Percentiles rank a stretch among this genome's conserved stretches.
Evolutionary conservation across 2,113 vertebrate genomes (phyloP).

Genomic region (Myotis davidii): DNA sequence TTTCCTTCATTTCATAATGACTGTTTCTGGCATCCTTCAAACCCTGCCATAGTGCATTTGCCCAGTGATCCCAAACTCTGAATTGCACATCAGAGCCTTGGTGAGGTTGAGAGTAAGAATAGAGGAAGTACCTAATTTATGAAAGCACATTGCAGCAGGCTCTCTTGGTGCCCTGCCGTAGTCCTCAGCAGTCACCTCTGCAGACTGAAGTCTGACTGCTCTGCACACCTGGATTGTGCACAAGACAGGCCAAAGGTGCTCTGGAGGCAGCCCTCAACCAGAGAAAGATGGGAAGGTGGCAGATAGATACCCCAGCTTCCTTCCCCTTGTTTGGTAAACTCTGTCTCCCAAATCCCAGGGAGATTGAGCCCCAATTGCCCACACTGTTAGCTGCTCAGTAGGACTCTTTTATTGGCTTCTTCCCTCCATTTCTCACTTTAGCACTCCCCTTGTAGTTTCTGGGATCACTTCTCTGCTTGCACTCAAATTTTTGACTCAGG

Average conservation of each 20-base stretch:
- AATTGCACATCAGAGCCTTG: neutral
- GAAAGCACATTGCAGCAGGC: neutral
- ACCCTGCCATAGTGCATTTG: neutral
- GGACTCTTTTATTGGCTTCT: neutral
- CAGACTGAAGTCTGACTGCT: neutral
- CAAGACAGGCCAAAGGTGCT: neutral
- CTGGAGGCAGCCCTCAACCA: neutral
- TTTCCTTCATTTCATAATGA: constrained; percentile 6
- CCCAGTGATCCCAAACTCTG: neutral
- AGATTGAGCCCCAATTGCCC: neutral
- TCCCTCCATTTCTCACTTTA: neutral
- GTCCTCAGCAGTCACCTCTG: neutral
- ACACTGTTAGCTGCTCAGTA: neutral
- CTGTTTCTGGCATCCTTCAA: neutral
- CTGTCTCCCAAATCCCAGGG: neutral
- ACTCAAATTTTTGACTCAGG: neutral
- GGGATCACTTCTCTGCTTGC: neutral
- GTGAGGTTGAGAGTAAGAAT: neutral
- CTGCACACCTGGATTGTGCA: neutral
- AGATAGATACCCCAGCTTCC: neutral
- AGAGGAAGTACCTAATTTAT: neutral
- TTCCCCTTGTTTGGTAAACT: neutral
- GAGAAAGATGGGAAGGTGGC: neutral
- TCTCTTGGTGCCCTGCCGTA: neutral
- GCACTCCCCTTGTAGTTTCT: neutral